These are phyloP conservation scores for Argopecten irradians DNA, from an alignment of 1,140 invertebrate genomes.

Conservation along the genomic window DNA sequence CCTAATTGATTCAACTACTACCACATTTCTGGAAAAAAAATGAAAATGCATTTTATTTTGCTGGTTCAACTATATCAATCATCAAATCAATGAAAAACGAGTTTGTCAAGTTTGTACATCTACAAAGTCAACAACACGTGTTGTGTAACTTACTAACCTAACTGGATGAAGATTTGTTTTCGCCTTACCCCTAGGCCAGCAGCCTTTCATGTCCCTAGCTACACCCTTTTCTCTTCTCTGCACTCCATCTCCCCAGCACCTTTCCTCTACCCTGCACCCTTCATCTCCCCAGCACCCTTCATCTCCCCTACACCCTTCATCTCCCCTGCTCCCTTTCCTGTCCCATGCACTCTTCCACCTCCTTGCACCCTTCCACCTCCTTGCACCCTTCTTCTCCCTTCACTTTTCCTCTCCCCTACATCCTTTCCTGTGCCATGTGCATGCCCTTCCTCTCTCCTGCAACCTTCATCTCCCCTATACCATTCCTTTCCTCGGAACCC, in stretches of 20 bases:
- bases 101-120: too few species aligned
- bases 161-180: too few species aligned
- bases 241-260: not conserved
- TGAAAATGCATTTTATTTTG: too few species aligned
- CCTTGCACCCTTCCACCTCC: not conserved
- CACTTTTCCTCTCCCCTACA: not conserved
- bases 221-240: not conserved
- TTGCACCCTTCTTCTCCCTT: not conserved
- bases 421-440: too few species aligned
- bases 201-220: not conserved
- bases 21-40: too few species aligned
- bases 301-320: not conserved
- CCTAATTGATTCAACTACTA: too few species aligned
- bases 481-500: too few species aligned
- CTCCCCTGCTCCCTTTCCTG: not conserved
- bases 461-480: not conserved
- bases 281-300: not conserved
- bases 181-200: not conserved
- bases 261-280: not conserved
- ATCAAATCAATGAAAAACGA: too few species aligned
- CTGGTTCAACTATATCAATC: too few species aligned
- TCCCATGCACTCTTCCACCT: too few species aligned
- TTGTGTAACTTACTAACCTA: too few species aligned
- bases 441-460: not conserved
- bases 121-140: too few species aligned